A percentile compares a stretch with the other conserved stretches of the same genome.
These are phyloP conservation scores for Halichoerus grypus DNA, from an alignment of 2,113 vertebrate species.

Conservation along the genomic window DNA sequence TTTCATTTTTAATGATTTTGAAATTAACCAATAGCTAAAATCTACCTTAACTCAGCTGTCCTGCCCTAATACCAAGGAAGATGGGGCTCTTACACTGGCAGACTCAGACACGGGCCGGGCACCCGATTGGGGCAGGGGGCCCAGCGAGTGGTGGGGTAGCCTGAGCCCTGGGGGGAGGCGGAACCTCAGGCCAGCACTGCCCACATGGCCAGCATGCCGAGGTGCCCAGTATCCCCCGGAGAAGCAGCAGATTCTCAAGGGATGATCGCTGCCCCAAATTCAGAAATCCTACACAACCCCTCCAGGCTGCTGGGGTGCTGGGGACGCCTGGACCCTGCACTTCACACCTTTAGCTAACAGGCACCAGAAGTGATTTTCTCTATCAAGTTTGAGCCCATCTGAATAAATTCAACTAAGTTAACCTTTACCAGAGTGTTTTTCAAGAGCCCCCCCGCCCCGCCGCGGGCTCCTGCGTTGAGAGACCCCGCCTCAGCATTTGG, in stretches of 20 bases:
- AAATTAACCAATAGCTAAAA: neutral
- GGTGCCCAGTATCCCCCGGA: neutral
- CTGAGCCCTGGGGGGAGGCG: neutral
- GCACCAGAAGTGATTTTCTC: neutral
- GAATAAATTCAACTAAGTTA: neutral
- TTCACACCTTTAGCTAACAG: neutral
- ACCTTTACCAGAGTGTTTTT: neutral
- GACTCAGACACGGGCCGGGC: neutral
- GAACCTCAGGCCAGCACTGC: neutral
- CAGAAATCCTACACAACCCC: neutral
- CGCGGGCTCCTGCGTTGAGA: rapidly evolving
- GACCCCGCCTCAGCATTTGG: rapidly evolving
- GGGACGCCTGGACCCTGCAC: neutral
- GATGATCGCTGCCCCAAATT: neutral
- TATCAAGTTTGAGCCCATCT: neutral
- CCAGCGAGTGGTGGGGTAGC: rapidly evolving
- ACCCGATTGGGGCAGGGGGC: rapidly evolving
- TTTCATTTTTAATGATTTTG: neutral
- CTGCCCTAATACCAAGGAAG: rapidly evolving
- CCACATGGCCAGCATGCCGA: neutral
- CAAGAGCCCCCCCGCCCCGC: too few species aligned
- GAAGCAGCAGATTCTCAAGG: neutral
- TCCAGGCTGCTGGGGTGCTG: rapidly evolving
- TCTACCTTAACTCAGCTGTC: neutral
- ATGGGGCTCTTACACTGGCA: rapidly evolving